phyloP scores from a whole-genome alignment of 2,113 vertebrate genomes.

The Catharus minimus region DNA sequence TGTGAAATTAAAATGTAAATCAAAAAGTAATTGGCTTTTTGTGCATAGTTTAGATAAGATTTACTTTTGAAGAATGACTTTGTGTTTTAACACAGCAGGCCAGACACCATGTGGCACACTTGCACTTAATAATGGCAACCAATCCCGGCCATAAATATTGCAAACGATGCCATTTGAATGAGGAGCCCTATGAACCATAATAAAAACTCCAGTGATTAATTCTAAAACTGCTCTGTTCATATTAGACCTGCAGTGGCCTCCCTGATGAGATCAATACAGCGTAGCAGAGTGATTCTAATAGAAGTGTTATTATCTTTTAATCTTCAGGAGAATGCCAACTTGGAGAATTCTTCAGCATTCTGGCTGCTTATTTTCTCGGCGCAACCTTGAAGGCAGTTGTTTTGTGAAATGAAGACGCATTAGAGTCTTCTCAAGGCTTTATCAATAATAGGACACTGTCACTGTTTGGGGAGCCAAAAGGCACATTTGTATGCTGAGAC shows the following conservation, averaged over 20 bases:
- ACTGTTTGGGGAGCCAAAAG: constrained; percentile 69
- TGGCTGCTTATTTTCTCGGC: constrained; percentile 65
- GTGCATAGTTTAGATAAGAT: constrained; percentile 83
- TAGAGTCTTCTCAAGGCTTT: constrained; percentile 77
- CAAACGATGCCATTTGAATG: constrained; percentile 79
- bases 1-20: constrained; percentile 84
- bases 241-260: constrained; percentile 81
- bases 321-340: constrained; percentile 77
- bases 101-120: constrained; percentile 70
- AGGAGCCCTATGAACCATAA: constrained; percentile 79
- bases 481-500: constrained; percentile 72
- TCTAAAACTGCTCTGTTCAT: constrained; percentile 77
- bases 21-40: constrained; percentile 83
- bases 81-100: constrained; percentile 78
- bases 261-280: constrained; percentile 85
- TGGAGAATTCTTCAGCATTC: constrained; percentile 68
- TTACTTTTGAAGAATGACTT: constrained; percentile 82
- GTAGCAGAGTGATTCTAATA: constrained; percentile 81
- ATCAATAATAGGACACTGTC: constrained; percentile 71
- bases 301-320: constrained; percentile 86
- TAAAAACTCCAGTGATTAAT: constrained; percentile 82
- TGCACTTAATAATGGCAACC: constrained; percentile 78
- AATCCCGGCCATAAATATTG: constrained; percentile 79
- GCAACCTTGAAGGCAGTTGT: constrained; percentile 77
- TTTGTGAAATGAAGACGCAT: constrained; percentile 82